phyloP scores from a whole-genome alignment of 2,797 vertebrate genomes.

The Malurus leucopterus region DNA sequence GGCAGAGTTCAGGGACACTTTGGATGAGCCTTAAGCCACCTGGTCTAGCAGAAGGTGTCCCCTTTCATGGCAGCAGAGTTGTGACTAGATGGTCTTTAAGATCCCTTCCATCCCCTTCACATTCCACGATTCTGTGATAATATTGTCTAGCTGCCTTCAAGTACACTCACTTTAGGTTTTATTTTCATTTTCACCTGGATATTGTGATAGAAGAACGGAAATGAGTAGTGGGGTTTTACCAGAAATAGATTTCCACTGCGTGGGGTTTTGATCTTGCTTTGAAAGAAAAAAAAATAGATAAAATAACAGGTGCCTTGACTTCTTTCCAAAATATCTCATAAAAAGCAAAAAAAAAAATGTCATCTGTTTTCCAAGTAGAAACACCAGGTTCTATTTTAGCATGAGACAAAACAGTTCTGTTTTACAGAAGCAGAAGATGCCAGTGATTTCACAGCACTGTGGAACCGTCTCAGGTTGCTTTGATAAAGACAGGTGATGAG shows the following conservation, averaged over 20 bases:
- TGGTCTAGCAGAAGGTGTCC: not conserved
- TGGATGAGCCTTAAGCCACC: not conserved
- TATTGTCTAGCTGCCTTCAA: not conserved
- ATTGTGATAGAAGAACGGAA: not conserved
- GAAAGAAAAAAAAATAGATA: not conserved
- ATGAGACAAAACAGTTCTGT: not conserved
- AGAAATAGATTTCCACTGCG: not conserved
- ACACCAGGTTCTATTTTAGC: not conserved
- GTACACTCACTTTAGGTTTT: not conserved
- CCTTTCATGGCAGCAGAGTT: rapidly evolving
- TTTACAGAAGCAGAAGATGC: not conserved
- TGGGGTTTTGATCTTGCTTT: not conserved
- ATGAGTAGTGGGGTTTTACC: not conserved
- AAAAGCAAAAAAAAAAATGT: not conserved
- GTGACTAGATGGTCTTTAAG: not conserved
- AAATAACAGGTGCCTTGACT: not conserved
- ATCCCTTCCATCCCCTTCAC: too few relatives aligned
- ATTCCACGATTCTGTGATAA: too few relatives aligned
- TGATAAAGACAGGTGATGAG: not conserved
- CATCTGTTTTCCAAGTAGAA: not conserved
- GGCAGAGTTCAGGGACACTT: not conserved
- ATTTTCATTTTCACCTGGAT: not conserved
- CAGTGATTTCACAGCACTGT: not conserved
- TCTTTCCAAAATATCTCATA: not conserved
- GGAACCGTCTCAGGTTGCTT: not conserved